A percentile compares a stretch with the other conserved stretches of the same genome.
phyloP scores from a whole-genome alignment of 2,888 invertebrate genomes.

The Sclerodermus sp. region DNA sequence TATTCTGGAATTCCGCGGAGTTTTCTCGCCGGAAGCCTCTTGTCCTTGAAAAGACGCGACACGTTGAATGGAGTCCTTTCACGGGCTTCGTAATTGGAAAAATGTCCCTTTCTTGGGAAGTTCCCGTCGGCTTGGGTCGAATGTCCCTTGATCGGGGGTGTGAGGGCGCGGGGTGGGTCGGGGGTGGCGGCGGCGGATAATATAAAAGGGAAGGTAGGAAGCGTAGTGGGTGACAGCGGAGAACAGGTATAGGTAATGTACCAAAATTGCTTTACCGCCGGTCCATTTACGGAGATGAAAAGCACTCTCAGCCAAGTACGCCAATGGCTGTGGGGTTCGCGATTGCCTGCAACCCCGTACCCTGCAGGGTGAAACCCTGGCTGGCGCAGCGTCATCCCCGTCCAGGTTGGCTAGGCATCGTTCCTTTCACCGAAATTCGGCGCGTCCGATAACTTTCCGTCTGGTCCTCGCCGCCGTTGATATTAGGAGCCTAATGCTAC shows the following conservation, averaged over 20 bases:
- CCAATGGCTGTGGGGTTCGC: slow-evolving; percentile 40
- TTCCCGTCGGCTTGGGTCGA: too few species aligned
- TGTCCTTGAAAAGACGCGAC: too few species aligned
- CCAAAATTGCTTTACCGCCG: slow-evolving; percentile 55
- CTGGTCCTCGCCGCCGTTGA: background rate
- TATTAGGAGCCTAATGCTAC: background rate
- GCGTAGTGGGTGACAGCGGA: slow-evolving; percentile 10
- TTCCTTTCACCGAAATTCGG: slow-evolving; percentile 36
- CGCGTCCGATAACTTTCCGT: slow-evolving; percentile 29
- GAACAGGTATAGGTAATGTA: slow-evolving; percentile 52
- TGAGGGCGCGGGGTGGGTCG: too few species aligned
- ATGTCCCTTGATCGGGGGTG: too few species aligned
- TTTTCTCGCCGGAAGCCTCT: too few species aligned
- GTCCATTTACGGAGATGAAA: slow-evolving; percentile 55
- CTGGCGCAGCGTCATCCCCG: slow-evolving; percentile 15
- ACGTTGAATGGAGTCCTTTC: too few species aligned
- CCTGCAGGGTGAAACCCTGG: slow-evolving; percentile 28
- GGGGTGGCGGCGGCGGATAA: too few species aligned
- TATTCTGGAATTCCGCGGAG: too few species aligned
- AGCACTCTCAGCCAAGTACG: slow-evolving; percentile 55
- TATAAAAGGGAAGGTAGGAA: slow-evolving; percentile 20
- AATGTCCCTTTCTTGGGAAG: too few species aligned
- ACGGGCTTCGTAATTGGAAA: too few species aligned
- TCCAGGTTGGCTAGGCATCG: slow-evolving; percentile 32
- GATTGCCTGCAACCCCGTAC: slow-evolving; percentile 38